Evolutionary conservation across 1,140 invertebrate genomes (phyloP).

Genomic region (Philaenus spumarius): DNA sequence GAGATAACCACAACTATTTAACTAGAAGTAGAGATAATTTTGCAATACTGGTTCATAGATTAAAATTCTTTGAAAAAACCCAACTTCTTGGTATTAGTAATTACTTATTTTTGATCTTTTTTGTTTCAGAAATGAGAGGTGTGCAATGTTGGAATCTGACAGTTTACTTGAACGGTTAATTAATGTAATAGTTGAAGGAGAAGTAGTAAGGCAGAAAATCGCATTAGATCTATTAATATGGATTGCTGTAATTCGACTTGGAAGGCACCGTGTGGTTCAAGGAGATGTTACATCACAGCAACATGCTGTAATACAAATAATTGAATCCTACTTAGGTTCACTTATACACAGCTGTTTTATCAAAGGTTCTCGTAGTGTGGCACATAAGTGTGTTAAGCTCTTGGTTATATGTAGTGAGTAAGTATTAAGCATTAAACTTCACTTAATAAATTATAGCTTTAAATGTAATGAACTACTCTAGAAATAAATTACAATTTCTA

Average conservation of each 20-base stretch:
- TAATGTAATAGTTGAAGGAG: slow-evolving; percentile 45
- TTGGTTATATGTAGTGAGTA: slow-evolving; percentile 76
- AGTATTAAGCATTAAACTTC: slow-evolving; percentile 38
- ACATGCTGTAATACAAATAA: slow-evolving; percentile 56
- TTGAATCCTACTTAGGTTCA: slow-evolving; percentile 53
- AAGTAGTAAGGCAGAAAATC: slow-evolving; percentile 46
- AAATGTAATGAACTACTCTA: too few relatives aligned
- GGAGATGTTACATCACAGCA: slow-evolving; percentile 47
- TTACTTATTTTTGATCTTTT: too few relatives aligned
- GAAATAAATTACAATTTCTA: too few relatives aligned
- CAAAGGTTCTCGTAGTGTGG: slow-evolving; percentile 67
- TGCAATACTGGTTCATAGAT: too few relatives aligned
- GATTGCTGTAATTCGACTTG: slow-evolving; percentile 64
- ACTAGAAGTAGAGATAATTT: too few relatives aligned
- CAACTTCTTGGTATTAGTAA: too few relatives aligned
- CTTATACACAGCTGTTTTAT: slow-evolving; percentile 69
- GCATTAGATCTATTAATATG: slow-evolving; percentile 74
- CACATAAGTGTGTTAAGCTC: slow-evolving; percentile 82
- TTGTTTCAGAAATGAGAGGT: slow-evolving; percentile 55
- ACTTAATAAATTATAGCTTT: background rate
- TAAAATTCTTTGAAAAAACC: too few relatives aligned
- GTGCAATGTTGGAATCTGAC: slow-evolving; percentile 75
- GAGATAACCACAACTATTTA: too few relatives aligned
- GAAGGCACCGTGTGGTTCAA: slow-evolving; percentile 52
- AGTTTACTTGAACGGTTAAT: slow-evolving; percentile 66